These are phyloP conservation scores for Phenganax marumi DNA, from an alignment of 92 coral and sea anemone genomes.

Conservation along the genomic window DNA sequence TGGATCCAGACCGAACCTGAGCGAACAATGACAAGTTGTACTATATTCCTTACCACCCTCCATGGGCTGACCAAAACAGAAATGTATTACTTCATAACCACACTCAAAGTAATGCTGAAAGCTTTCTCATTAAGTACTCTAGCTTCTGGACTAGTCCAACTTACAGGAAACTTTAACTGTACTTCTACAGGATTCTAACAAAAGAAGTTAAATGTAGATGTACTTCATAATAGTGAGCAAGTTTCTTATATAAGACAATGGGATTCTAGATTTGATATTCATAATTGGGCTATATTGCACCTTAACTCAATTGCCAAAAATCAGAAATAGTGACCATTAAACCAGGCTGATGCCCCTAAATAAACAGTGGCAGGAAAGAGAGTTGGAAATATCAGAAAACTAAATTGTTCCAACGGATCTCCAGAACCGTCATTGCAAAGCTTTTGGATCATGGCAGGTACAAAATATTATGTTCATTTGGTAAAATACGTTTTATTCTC, in stretches of 20 bases:
- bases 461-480: too few species aligned
- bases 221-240: background rate
- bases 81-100: too few species aligned
- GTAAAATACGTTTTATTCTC: too few species aligned
- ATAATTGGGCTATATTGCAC: background rate
- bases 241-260: background rate
- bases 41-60: too few species aligned
- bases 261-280: background rate
- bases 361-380: background rate
- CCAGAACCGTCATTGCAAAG: background rate
- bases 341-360: background rate
- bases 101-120: too few species aligned
- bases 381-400: background rate
- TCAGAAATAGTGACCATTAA: background rate
- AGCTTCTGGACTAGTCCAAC: too few species aligned
- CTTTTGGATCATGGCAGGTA: slow-evolving; percentile 4
- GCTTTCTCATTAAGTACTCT: too few species aligned
- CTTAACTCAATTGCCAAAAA: background rate
- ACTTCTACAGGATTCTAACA: too few species aligned
- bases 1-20: too few species aligned
- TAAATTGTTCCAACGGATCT: background rate
- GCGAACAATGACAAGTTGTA: too few species aligned
- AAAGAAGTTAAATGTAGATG: background rate
- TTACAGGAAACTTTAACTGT: too few species aligned
- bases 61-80: too few species aligned